Evolutionary conservation across 2,113 vertebrate genomes (phyloP).

Genomic region (Hucho hucho): DNA sequence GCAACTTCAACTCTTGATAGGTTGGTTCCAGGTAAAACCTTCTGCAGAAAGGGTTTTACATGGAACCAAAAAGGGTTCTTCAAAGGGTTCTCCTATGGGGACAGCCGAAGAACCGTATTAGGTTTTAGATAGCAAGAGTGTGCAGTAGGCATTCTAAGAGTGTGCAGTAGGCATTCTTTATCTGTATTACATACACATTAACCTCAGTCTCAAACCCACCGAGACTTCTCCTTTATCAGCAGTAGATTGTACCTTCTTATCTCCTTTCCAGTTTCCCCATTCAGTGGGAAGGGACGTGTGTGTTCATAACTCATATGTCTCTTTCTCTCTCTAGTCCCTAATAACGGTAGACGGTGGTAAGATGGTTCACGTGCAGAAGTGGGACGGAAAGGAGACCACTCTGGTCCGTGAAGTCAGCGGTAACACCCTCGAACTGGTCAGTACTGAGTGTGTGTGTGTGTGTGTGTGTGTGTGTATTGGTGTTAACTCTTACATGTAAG

Average conservation of each 20-base stretch:
- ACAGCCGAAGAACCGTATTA: too few relatives aligned
- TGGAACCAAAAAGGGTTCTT: too few relatives aligned
- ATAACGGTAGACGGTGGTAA: constrained; percentile 83
- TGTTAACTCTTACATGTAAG: not conserved
- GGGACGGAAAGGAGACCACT: constrained; percentile 86
- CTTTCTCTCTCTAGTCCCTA: constrained; percentile 71
- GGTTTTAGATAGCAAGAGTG: too few relatives aligned
- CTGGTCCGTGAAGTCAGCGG: constrained; percentile 83
- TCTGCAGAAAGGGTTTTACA: too few relatives aligned
- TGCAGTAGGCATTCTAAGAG: too few relatives aligned
- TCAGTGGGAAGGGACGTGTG: not conserved
- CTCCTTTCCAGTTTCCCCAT: not conserved
- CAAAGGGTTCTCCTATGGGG: too few relatives aligned
- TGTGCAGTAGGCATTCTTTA: too few relatives aligned
- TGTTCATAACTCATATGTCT: not conserved
- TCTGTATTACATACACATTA: too few relatives aligned
- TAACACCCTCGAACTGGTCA: constrained; percentile 84
- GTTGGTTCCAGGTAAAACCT: too few relatives aligned
- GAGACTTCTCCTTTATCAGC: too few relatives aligned
- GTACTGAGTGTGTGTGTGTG: constrained; percentile 33
- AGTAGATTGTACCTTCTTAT: not conserved
- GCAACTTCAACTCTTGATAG: too few relatives aligned
- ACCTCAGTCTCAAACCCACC: not conserved
- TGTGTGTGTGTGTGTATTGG: not conserved
- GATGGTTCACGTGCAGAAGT: constrained; percentile 88